A percentile compares a stretch with the other conserved stretches of the same genome.
Conservation (phyloP, 2,797 vertebrate genomes). For the Lateolabrax maculatus region DNA sequence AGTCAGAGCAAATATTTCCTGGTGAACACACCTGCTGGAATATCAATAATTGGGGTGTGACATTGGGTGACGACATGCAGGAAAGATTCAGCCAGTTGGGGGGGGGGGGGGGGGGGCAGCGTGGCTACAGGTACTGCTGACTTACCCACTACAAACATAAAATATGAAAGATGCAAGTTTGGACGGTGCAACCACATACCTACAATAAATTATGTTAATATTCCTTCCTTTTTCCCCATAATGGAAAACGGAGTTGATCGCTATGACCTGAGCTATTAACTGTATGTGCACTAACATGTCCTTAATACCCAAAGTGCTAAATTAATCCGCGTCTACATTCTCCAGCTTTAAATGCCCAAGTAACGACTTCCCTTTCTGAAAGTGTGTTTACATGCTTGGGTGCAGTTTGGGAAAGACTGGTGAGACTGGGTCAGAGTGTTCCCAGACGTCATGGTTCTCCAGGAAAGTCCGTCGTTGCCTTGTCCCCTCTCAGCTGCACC, state of each 20-base stretch:
- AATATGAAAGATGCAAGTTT: neutral
- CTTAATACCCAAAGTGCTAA: conserved; percentile 27
- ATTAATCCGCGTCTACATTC: conserved; percentile 8
- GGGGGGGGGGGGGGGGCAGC: neutral
- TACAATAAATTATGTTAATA: conserved; percentile 17
- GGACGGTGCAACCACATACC: neutral
- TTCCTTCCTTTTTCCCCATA: neutral
- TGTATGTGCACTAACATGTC: neutral
- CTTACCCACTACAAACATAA: neutral
- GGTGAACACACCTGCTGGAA: neutral
- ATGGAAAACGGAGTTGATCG: conserved; percentile 7
- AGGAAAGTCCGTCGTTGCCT: neutral
- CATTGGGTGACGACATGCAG: neutral
- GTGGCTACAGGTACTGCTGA: neutral
- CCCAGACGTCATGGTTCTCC: neutral
- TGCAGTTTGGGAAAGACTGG: neutral
- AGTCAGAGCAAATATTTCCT: neutral
- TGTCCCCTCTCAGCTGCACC: neutral
- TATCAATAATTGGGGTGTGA: neutral
- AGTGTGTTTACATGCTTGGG: neutral
- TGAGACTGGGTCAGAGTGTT: neutral
- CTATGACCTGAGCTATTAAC: conserved; percentile 42
- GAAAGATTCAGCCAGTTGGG: neutral
- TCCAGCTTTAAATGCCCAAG: conserved; percentile 7
- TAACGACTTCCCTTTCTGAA: neutral